phyloP scores from a whole-genome alignment of 2,113 vertebrate genomes.

The Anoplopoma fimbria region DNA sequence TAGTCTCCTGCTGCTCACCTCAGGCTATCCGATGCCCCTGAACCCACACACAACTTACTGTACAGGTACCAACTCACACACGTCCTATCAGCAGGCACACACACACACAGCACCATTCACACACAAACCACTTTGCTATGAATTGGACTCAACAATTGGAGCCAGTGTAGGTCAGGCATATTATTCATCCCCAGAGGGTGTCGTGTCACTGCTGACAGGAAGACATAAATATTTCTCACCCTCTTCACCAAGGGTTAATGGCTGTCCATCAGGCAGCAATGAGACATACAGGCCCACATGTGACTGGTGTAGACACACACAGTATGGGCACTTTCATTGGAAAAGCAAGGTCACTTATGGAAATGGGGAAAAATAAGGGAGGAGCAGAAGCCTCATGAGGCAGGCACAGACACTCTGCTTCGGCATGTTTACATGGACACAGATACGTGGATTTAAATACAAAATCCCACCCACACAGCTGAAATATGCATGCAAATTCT shows the following conservation, averaged over 20 bases:
- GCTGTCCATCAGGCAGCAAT: constrained; percentile 78
- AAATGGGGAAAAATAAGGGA: constrained; percentile 16
- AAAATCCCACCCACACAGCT: constrained; percentile 13
- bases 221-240: constrained; percentile 82
- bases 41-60: constrained; percentile 34
- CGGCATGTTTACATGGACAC: constrained; percentile 26
- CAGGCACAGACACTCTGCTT: not conserved
- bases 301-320: constrained; percentile 36
- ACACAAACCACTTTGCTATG: constrained; percentile 45
- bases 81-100: not conserved
- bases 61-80: constrained; percentile 11
- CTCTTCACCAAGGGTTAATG: constrained; percentile 80
- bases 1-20: constrained; percentile 73
- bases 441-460: constrained; percentile 8
- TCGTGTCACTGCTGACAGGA: constrained; percentile 76
- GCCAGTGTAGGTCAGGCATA: constrained; percentile 68
- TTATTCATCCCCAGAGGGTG: constrained; percentile 78
- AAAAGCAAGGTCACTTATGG: constrained; percentile 66
- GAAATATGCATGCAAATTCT: constrained; percentile 5
- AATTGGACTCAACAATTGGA: constrained; percentile 72
- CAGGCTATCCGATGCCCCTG: constrained; percentile 62
- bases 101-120: constrained; percentile 25
- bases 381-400: constrained; percentile 14
- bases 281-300: constrained; percentile 36
- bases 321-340: constrained; percentile 43